Base-by-base conservation (phyloP, 2,888 invertebrate species). In the Eupithecia subfuscata region DNA sequence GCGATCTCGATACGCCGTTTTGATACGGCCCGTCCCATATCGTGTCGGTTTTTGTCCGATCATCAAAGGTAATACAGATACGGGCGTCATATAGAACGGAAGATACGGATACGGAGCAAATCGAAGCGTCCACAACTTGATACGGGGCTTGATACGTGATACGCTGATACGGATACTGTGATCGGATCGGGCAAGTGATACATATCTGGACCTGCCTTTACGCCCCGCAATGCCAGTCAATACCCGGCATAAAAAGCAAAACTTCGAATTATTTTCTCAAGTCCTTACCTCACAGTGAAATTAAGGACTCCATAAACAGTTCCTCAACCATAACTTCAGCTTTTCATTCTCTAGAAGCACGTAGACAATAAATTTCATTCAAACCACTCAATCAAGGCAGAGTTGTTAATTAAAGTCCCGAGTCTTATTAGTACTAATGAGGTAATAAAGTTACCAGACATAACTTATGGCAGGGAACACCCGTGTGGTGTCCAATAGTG, bases 401-500 rank as follows among this genome's bases (percentile, higher is more conserved):
- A 68, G 67, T 69, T 73, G 48, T 79, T 75, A 80, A 80, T 78
- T 77, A 76, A 78, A 81, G 72, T 72, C 65, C 71, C 75, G 79
- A 73, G 71, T 75, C 81, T 81, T 78, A 81, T 81, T 80, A 82
- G 78, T 76, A 73, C 77, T 82, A 82, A 83, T 76, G 80, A 81
- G 81, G 79, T 76, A 56, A 78, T 83, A 81, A 82, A 82, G 75
- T 71, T 60, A 25, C 22, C 73, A 76, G 71, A 80, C 77, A 82
- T 81, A 81, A 80, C 79, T 82, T 81, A 82, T 69, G 64, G 73
- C 75, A 63, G 69, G 78, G 82, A 79, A 82, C 82, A 82, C 82
- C 82, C 80, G 78, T 78, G 80, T 71, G 69, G 79, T 52, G 79
- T 52, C 60, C 60, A 37, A 18, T 75, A 48, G 77, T 81, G 81